These are phyloP conservation scores for Puntigrus tetrazona DNA, from an alignment of 2,113 vertebrate species.

Conservation along the genomic window DNA sequence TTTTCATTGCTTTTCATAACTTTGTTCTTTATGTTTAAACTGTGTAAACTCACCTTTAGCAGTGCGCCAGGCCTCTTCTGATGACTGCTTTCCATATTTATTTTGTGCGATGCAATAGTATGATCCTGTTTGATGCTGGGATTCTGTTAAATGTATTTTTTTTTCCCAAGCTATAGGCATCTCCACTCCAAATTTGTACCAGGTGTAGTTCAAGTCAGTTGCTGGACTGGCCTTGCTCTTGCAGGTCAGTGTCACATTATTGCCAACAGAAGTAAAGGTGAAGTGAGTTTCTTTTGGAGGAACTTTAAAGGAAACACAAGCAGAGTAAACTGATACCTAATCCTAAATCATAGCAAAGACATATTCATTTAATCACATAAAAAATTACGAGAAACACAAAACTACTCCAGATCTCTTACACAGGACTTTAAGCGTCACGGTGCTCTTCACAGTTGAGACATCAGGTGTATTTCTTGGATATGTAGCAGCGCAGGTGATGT, in stretches of 20 bases:
- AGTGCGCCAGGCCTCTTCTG: too few relatives aligned
- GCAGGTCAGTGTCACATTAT: conserved; percentile 21
- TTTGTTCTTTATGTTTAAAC: not conserved
- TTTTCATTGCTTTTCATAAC: too few relatives aligned
- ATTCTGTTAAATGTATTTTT: not conserved
- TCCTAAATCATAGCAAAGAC: too few relatives aligned
- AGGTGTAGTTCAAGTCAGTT: not conserved
- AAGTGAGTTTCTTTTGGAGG: conserved; percentile 9
- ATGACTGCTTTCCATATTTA: too few relatives aligned
- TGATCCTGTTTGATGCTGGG: not conserved
- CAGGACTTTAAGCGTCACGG: not conserved
- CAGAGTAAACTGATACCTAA: too few relatives aligned
- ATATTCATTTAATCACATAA: too few relatives aligned
- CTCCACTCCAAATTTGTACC: not conserved
- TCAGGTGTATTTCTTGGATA: not conserved
- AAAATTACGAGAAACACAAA: too few relatives aligned
- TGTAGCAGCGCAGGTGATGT: not conserved
- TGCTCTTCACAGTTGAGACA: not conserved
- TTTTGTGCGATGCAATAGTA: not conserved
- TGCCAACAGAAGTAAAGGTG: not conserved
- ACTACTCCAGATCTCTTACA: conserved; percentile 14
- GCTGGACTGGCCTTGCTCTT: not conserved
- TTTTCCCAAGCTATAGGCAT: not conserved
- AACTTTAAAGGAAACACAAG: conserved; percentile 1
- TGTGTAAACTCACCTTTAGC: not conserved